Percentiles rank a stretch among this genome's conserved stretches.
Conservation (phyloP, 2,113 vertebrate species). For the Rhinoderma darwinii region DNA sequence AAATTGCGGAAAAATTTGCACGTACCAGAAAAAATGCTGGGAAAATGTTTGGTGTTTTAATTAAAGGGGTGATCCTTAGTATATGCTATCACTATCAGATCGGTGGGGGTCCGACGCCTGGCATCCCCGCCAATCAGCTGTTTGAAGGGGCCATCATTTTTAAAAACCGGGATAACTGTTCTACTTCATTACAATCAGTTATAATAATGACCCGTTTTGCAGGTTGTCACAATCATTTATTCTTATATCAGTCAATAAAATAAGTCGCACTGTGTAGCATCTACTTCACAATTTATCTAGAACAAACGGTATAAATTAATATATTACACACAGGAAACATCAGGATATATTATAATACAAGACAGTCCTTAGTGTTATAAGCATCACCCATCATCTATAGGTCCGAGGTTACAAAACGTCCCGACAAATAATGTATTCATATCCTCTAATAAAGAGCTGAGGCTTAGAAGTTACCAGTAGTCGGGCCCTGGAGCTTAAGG, state of each 20-base stretch:
- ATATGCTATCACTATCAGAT: too few relatives aligned
- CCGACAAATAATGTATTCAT: background rate
- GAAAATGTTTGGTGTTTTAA: too few relatives aligned
- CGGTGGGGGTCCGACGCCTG: too few relatives aligned
- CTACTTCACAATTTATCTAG: background rate
- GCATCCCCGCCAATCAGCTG: too few relatives aligned
- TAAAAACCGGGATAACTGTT: too few relatives aligned
- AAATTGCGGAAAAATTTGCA: too few relatives aligned
- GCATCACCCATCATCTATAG: background rate
- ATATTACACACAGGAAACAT: background rate
- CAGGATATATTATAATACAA: background rate
- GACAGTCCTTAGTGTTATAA: background rate
- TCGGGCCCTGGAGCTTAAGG: background rate
- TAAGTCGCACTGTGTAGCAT: background rate
- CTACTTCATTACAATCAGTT: background rate
- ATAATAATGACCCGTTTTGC: background rate
- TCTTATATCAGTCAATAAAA: background rate
- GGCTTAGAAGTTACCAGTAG: background rate
- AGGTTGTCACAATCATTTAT: background rate
- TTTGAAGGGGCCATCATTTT: too few relatives aligned
- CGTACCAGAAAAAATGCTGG: too few relatives aligned
- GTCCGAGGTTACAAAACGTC: background rate
- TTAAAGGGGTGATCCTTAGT: too few relatives aligned
- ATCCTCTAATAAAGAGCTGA: background rate
- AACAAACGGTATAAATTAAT: conserved; percentile 12